Conservation (phyloP, 1,140 invertebrate species). For the Drosophila punjabiensis region DNA sequence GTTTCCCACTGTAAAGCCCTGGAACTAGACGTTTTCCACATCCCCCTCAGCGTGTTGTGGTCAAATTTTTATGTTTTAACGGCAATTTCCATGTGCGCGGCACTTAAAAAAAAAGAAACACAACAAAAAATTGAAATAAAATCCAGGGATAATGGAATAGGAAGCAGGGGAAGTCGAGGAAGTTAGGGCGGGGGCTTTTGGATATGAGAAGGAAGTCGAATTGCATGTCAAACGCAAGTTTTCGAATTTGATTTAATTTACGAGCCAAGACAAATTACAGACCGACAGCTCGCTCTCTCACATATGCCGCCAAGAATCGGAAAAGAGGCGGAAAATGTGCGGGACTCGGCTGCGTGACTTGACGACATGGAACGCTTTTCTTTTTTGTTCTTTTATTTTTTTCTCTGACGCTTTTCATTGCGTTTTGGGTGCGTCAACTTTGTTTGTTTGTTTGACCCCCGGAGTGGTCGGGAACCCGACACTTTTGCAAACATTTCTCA, state of each 20-base stretch:
- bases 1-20: constrained; percentile 12
- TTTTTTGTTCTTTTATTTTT: constrained; percentile 34
- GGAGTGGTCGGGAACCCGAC: constrained; percentile 17
- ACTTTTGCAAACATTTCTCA: constrained; percentile 46
- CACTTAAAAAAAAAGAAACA: constrained; percentile 18
- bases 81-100: constrained; percentile 56
- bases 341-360: constrained; percentile 55
- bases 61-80: constrained; percentile 71
- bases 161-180: constrained; percentile 6
- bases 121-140: constrained; percentile 29
- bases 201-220: constrained; percentile 50
- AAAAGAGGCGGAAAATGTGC: constrained; percentile 15
- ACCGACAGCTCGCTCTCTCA: constrained; percentile 17
- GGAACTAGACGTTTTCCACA: neutral
- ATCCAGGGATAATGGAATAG: constrained; percentile 34
- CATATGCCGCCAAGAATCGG: constrained; percentile 47
- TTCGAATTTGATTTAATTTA: constrained; percentile 82
- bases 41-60: constrained; percentile 32
- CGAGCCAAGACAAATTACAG: constrained; percentile 74
- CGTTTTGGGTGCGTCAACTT: constrained; percentile 63
- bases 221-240: constrained; percentile 81
- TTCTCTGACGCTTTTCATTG: constrained; percentile 37
- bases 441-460: constrained; percentile 48
- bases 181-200: neutral
- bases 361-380: constrained; percentile 43